These are phyloP conservation scores for Euura saliciscinereae DNA, from an alignment of 1,140 invertebrate species.

Conservation along the genomic window DNA sequence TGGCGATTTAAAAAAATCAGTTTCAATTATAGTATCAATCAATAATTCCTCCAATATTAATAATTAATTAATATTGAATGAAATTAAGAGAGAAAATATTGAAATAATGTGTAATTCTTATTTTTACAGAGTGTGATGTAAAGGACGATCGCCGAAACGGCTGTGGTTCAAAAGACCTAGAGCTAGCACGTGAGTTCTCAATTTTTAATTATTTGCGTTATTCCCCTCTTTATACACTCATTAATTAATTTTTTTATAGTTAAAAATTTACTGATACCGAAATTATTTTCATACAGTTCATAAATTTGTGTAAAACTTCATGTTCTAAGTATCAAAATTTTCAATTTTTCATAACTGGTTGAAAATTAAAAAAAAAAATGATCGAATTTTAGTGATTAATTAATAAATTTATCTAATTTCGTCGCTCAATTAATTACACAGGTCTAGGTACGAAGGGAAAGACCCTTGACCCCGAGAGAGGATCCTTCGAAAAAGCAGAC, in stretches of 20 bases:
- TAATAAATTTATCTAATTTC: too few species aligned
- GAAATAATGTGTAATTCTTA: constrained; percentile 26
- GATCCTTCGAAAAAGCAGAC: constrained; percentile 71
- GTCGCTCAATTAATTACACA: constrained; percentile 16
- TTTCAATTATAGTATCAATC: neutral
- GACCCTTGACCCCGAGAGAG: constrained; percentile 57
- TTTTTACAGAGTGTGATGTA: constrained; percentile 75
- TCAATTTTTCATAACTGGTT: too few species aligned
- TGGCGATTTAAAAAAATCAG: too few species aligned
- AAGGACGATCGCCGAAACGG: constrained; percentile 79
- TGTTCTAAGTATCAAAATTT: constrained; percentile 4
- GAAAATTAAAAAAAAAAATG: too few species aligned
- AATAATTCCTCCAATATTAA: constrained; percentile 12
- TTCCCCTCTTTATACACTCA: too few species aligned
- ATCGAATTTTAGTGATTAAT: too few species aligned
- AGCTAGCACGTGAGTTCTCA: constrained; percentile 63
- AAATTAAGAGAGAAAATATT: constrained; percentile 3
- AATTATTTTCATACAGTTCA: too few species aligned
- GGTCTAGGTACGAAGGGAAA: constrained; percentile 57
- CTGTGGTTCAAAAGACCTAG: constrained; percentile 75
- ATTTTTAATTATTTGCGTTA: too few species aligned
- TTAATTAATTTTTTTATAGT: too few species aligned
- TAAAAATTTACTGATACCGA: too few species aligned
- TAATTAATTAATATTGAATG: constrained; percentile 8
- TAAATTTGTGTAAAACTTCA: too few species aligned